phyloP scores from a whole-genome alignment of 2,113 vertebrate genomes.

The Apistogramma diplotaenia region DNA sequence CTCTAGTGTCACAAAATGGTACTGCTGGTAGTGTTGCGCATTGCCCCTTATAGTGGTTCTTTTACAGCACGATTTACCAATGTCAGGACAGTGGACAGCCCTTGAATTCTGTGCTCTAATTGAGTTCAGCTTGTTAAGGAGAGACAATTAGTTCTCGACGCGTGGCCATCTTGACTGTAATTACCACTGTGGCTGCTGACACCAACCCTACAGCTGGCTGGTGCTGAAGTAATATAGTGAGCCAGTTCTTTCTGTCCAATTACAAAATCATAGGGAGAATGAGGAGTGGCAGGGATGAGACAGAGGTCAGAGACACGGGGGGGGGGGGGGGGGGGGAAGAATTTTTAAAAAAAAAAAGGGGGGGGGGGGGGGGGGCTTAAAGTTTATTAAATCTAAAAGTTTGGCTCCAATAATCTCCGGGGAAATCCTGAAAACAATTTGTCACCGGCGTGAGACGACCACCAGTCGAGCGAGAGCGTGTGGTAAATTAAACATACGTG shows the following conservation, averaged over 20 bases:
- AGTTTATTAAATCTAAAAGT: conserved; percentile 7
- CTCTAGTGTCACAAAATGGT: conserved; percentile 40
- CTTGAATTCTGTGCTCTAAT: conserved; percentile 56
- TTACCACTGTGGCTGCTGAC: conserved; percentile 43
- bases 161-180: conserved; percentile 41
- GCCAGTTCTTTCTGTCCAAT: conserved; percentile 19
- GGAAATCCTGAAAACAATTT: conserved; percentile 24
- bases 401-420: background rate
- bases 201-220: conserved; percentile 34
- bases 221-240: background rate
- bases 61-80: conserved; percentile 14
- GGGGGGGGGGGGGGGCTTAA: background rate
- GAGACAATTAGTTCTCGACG: conserved; percentile 58
- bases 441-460: background rate
- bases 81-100: conserved; percentile 48
- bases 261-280: conserved; percentile 18
- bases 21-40: background rate
- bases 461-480: background rate
- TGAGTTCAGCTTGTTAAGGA: conserved; percentile 58
- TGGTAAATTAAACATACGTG: background rate
- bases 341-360: no score
- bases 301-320: background rate
- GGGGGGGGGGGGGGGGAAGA: background rate
- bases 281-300: background rate
- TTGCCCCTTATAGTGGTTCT: background rate